phyloP scores from a whole-genome alignment of 2,888 invertebrate species.

The Lithophane ornitopus region DNA sequence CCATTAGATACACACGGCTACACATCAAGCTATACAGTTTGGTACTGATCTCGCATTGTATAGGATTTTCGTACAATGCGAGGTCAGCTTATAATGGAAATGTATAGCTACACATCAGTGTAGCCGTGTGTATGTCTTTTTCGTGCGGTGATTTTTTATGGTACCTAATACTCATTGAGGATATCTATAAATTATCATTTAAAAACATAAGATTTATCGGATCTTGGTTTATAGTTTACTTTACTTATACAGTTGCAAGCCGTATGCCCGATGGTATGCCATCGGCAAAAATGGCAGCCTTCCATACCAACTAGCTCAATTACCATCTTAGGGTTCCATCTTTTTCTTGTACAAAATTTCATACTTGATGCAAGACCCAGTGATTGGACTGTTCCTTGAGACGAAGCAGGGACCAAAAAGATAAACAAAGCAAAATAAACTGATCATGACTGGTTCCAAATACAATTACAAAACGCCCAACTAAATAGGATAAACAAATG shows the following conservation, averaged over 20 bases:
- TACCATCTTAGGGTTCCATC: background rate
- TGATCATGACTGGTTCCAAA: constrained; percentile 32
- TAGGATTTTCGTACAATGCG: too few relatives aligned
- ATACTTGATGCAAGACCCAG: background rate
- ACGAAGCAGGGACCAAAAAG: background rate
- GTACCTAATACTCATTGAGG: too few relatives aligned
- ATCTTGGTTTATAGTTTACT: background rate
- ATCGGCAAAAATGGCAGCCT: background rate
- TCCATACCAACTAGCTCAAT: background rate
- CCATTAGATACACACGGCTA: too few relatives aligned
- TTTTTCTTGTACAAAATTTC: background rate
- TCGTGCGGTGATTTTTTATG: background rate
- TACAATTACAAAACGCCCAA: constrained; percentile 33
- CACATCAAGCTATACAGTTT: too few relatives aligned
- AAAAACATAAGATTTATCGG: background rate
- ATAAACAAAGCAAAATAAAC: background rate
- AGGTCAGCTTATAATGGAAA: too few relatives aligned
- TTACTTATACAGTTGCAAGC: background rate
- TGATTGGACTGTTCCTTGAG: background rate
- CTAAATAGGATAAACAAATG: constrained; percentile 38
- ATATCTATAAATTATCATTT: constrained; percentile 2
- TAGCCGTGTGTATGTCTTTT: too few relatives aligned
- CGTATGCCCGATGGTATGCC: background rate
- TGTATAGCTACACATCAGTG: too few relatives aligned
- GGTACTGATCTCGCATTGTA: too few relatives aligned